phyloP scores from a whole-genome alignment of 1,140 invertebrate genomes.

The Scaptodrosophila lebanonensis region DNA sequence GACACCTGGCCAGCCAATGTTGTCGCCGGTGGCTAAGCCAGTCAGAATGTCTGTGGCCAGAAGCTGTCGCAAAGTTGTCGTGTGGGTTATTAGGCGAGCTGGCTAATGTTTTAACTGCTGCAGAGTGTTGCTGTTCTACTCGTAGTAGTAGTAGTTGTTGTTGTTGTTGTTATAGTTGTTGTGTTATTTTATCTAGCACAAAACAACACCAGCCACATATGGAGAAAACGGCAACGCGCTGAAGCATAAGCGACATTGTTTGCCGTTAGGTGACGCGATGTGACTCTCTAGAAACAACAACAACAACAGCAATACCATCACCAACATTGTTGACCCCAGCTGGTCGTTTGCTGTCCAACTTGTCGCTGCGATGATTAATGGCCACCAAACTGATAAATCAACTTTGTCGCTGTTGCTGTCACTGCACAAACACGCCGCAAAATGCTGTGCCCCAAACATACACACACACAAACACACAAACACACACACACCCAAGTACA shows the following conservation, averaged over 20 bases:
- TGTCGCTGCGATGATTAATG: constrained; percentile 74
- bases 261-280: constrained; percentile 38
- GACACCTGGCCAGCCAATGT: no score
- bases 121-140: neutral
- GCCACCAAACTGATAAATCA: constrained; percentile 75
- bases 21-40: constrained; percentile 4
- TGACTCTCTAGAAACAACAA: neutral
- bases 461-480: constrained; percentile 15
- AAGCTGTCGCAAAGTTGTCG: constrained; percentile 37
- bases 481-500: neutral
- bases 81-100: constrained; percentile 37
- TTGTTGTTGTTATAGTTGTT: neutral
- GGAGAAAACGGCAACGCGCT: constrained; percentile 57
- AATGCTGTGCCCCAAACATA: constrained; percentile 47
- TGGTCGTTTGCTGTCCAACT: constrained; percentile 72
- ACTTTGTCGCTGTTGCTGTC: constrained; percentile 75
- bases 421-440: constrained; percentile 74
- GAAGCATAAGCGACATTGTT: constrained; percentile 71
- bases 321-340: constrained; percentile 65
- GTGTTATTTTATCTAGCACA: constrained; percentile 41
- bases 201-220: constrained; percentile 19
- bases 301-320: constrained; percentile 6
- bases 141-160: constrained; percentile 1
- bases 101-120: neutral
- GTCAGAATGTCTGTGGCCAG: constrained; percentile 6